phyloP scores from a whole-genome alignment of 2,113 vertebrate genomes.

The Corydoras sp. region DNA sequence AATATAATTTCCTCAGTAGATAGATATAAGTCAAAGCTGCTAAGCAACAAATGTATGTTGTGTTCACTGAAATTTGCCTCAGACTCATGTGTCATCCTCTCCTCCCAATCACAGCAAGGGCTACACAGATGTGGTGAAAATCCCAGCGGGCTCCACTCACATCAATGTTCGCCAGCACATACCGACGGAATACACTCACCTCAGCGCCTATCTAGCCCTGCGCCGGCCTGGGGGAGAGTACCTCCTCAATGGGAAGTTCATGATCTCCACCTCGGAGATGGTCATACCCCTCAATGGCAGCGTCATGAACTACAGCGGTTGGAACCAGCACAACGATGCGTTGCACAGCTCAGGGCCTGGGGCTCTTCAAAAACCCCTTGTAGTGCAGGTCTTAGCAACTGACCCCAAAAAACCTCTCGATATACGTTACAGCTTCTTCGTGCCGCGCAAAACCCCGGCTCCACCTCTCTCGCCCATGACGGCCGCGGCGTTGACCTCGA shows the following conservation, averaged over 20 bases:
- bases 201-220: conserved; percentile 88
- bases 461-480: conserved; percentile 36
- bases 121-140: conserved; percentile 93
- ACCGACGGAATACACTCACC: conserved; percentile 83
- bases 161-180: conserved; percentile 96
- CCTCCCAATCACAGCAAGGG: conserved; percentile 73
- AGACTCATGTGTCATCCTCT: background rate
- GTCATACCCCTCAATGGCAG: conserved; percentile 88
- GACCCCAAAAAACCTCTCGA: conserved; percentile 82
- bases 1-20: too few species aligned
- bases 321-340: conserved; percentile 90
- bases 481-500: conserved; percentile 21
- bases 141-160: conserved; percentile 88
- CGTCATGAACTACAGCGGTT: conserved; percentile 95
- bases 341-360: conserved; percentile 89
- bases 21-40: too few species aligned
- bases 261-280: conserved; percentile 96
- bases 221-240: conserved; percentile 82
- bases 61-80: background rate
- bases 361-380: conserved; percentile 75
- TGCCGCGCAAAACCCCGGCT: conserved; percentile 69
- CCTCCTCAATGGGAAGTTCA: conserved; percentile 93
- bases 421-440: conserved; percentile 90
- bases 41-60: too few species aligned
- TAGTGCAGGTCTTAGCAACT: conserved; percentile 88